Evolutionary conservation across 2,888 invertebrate species (phyloP), one percentile per base, ranked within the genome.

Genomic region (Meta bourneti): DNA sequence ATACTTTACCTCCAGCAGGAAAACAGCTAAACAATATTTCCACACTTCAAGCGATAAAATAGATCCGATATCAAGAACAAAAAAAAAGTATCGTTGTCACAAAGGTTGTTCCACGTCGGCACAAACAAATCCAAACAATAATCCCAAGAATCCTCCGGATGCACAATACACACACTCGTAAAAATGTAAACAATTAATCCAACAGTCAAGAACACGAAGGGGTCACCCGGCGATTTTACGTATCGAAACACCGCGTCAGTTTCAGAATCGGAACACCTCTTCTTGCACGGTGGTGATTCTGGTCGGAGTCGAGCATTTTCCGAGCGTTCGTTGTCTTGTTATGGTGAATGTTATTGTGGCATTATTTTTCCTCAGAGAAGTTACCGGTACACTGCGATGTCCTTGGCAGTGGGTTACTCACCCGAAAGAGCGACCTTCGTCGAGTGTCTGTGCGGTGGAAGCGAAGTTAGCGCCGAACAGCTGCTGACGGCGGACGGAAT

Each of bases 321-420:
- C 72, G 19, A 16, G 20, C 19, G 4, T 9, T 19, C 19, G 19
- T 13, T 13, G 34, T 72, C 72, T n/a, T 19, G 20, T 20, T 19
- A 5, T 34, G 34, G 34, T n/a, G 19, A 9, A 16, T 72, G 19
- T 72, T 7, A n/a, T 72, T 72, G 11, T 11, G 72, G 72, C 34
- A 34, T 72, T 20, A 20, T 87, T 69, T 52, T 80, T 78, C 77
- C 72, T 54, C 16, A 51, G 51, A 49, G n/a, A 69, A 20, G 70
- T 83, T 84, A 90, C 89, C 89, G 79, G 89, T 90, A 84, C 89
- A 90, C 78, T 79, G 79, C 34, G 52, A 54, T 87, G 89, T 90
- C 89, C 89, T 84, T 90, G 84, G 84, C 34, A n/a, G n/a, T 34
- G 78, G 89, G 89, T 90, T 90, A 90, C 89, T 90, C 83, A 90